Evolutionary conservation across 2,888 invertebrate genomes (phyloP).

Genomic region (Drosophila barbarae): DNA sequence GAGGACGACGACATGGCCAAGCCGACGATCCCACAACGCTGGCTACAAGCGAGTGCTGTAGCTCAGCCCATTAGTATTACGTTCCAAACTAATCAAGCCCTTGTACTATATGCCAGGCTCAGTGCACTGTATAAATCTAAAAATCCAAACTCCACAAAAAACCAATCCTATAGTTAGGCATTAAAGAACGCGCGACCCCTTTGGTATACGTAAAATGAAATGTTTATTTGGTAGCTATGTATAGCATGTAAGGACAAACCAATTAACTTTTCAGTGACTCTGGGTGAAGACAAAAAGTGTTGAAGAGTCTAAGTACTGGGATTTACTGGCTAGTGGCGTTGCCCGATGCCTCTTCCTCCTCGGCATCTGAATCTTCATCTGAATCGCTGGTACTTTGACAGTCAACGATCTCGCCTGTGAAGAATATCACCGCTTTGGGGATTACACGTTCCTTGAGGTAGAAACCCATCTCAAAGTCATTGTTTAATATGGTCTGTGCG

Average conservation of each 20-base stretch:
- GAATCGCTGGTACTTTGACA: constrained; percentile 68
- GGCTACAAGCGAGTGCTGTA: constrained; percentile 44
- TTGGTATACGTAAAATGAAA: constrained; percentile 52
- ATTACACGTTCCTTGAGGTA: constrained; percentile 97
- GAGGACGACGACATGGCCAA: constrained; percentile 27
- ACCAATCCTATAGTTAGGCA: constrained; percentile 49
- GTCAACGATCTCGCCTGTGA: constrained; percentile 90
- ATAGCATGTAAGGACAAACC: constrained; percentile 29
- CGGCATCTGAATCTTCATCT: constrained; percentile 62
- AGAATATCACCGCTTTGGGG: constrained; percentile 96
- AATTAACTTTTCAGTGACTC: constrained; percentile 41
- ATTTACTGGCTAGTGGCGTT: constrained; percentile 48
- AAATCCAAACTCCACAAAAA: constrained; percentile 7
- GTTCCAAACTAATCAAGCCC: constrained; percentile 42
- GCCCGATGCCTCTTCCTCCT: constrained; percentile 57
- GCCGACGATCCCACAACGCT: constrained; percentile 28
- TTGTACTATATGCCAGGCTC: constrained; percentile 44
- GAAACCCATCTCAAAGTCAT: constrained; percentile 98
- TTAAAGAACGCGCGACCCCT: constrained; percentile 46
- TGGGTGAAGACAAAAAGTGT: background rate
- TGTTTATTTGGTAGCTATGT: constrained; percentile 59
- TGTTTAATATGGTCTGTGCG: constrained; percentile 78
- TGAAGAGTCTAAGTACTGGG: background rate
- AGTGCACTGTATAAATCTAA: constrained; percentile 52
- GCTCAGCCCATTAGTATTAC: constrained; percentile 59